Base-by-base conservation (phyloP, 2,888 invertebrate species). In the Eubasilissa splendida region DNA sequence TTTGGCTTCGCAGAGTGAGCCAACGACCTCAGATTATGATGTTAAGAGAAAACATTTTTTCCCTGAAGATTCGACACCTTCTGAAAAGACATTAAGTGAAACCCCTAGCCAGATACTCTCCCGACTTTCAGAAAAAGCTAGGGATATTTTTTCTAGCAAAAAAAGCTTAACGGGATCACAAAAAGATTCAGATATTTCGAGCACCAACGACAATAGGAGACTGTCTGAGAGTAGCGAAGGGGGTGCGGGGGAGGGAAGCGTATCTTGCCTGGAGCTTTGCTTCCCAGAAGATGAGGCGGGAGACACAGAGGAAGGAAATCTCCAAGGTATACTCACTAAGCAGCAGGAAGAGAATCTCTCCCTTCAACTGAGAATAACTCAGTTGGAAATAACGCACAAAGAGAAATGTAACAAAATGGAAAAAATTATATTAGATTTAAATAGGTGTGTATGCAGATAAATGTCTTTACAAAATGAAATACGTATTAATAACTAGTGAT, bases 401-500 rank as follows among this genome's bases (percentile, higher is more conserved):
- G 90, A 90, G 76, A 90, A 90, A 85, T 88, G 89, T 85, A 87
- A 87, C 79, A 90, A 90, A 84, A 86, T 91, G 85, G 90, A 91
- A 85, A 90, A 88, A 84, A 92, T 92, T 84, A 87, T 94, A 73
- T 90, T 93, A 86, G 91, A 93, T 84, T 87, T 94, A 75, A 93
- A 92, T 88, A 93, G 93, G 94, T 93, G 85, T 87, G 53, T 81
- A 11, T 58, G 9, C 7, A 81, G 59, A 59, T 33, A 71, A 12
- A 58, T 42, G 4, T n/a, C n/a, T n/a, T n/a, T n/a, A n/a, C n/a
- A n/a, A n/a, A n/a, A n/a, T n/a, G n/a, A n/a, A n/a, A 22, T 22
- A 22, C 22, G 22, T 22, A 22, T 22, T 22, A 22, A 22, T 22
- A 22, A 22, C 22, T 22, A 22, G 22, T 22, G 22, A 22, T 22